Percentiles rank a stretch among this genome's conserved stretches.
phyloP scores from a whole-genome alignment of 2,888 invertebrate genomes.

The Thymelicus sylvestris region DNA sequence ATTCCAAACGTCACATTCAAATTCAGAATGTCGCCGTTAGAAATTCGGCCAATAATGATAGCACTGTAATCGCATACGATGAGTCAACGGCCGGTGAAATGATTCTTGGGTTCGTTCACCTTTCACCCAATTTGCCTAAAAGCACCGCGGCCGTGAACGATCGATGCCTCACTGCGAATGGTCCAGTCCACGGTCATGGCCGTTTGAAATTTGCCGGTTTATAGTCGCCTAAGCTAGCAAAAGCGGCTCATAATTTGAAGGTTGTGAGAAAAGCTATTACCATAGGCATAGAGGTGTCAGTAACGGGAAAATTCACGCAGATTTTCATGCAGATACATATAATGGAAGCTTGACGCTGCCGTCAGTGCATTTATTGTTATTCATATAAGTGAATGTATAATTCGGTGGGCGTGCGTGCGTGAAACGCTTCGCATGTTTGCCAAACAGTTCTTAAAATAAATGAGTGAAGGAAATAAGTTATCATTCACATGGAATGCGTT shows the following conservation, averaged over 20 bases:
- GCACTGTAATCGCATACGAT: slow-evolving; percentile 63
- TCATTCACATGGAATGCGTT: slow-evolving; percentile 34
- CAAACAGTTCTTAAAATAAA: slow-evolving; percentile 37
- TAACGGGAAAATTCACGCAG: slow-evolving; percentile 35
- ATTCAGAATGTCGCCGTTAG: slow-evolving; percentile 57
- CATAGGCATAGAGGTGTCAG: slow-evolving; percentile 23
- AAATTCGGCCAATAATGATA: slow-evolving; percentile 73
- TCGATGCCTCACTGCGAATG: slow-evolving; percentile 48
- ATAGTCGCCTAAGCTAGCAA: slow-evolving; percentile 37
- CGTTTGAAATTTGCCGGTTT: slow-evolving; percentile 47
- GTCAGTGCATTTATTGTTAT: slow-evolving; percentile 35
- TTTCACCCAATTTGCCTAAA: slow-evolving; percentile 78
- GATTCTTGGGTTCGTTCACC: slow-evolving; percentile 66
- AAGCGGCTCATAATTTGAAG: slow-evolving; percentile 28
- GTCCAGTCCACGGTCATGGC: slow-evolving; percentile 32
- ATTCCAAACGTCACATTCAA: slow-evolving; percentile 49
- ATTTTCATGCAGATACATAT: slow-evolving; percentile 35
- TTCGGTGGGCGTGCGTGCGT: slow-evolving; percentile 35
- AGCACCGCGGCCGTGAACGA: slow-evolving; percentile 56
- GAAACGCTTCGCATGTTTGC: slow-evolving; percentile 33
- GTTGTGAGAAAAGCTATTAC: slow-evolving; percentile 31
- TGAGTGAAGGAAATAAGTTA: slow-evolving; percentile 36
- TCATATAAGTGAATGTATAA: slow-evolving; percentile 36
- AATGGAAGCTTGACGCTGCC: slow-evolving; percentile 24
- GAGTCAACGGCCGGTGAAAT: slow-evolving; percentile 75